A percentile compares a stretch with the other conserved stretches of the same genome.
These are phyloP conservation scores for Hemicordylus capensis DNA, from an alignment of 2,113 vertebrate genomes.

Conservation along the genomic window DNA sequence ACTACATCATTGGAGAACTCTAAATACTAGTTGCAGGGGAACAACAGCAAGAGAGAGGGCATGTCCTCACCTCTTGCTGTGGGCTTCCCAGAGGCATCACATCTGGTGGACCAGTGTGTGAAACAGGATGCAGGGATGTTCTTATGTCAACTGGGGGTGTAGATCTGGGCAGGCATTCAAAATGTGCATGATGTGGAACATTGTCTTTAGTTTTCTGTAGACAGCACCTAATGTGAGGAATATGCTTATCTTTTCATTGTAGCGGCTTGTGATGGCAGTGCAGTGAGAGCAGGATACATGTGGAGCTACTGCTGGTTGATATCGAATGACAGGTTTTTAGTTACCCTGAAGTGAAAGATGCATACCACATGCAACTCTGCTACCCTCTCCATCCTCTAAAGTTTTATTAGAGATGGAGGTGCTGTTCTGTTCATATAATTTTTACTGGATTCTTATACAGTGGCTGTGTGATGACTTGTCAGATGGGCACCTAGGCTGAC, in stretches of 20 bases:
- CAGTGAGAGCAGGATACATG: slow-evolving; percentile 9
- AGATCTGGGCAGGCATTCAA: neutral
- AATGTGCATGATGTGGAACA: neutral
- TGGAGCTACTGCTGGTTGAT: neutral
- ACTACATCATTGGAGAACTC: no score
- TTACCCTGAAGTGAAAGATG: slow-evolving; percentile 28
- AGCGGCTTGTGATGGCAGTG: neutral
- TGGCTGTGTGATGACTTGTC: neutral
- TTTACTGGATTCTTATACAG: neutral
- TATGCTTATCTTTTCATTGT: no score
- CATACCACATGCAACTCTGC: neutral
- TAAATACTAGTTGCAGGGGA: no score
- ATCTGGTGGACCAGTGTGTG: no score
- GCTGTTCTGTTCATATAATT: neutral
- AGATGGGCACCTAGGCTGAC: neutral
- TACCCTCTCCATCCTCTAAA: slow-evolving; percentile 28
- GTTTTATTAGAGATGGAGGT: slow-evolving; percentile 36
- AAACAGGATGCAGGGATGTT: no score
- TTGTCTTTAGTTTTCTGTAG: neutral
- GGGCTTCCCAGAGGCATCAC: no score
- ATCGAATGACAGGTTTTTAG: slow-evolving; percentile 8
- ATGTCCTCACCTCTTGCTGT: no score
- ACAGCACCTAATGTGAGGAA: no score
- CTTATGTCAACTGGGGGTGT: no score
- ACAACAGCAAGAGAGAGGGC: no score